phyloP scores from a whole-genome alignment of 2,888 invertebrate species.

The Eilema depressum region DNA sequence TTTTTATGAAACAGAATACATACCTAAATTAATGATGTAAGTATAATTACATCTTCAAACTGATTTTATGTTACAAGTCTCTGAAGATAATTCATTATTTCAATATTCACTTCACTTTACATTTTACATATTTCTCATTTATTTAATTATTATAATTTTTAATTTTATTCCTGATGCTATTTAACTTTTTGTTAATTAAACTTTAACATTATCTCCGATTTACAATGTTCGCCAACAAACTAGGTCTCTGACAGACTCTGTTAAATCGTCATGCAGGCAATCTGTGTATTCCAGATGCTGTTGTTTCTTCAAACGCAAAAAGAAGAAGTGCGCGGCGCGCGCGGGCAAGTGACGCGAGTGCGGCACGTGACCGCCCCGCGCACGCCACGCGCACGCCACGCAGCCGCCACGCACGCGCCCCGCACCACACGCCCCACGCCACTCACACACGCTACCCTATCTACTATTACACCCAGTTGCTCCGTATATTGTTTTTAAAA shows the following conservation, averaged over 20 bases:
- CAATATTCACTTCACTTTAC: not conserved
- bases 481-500: conserved; percentile 24
- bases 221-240: conserved; percentile 19
- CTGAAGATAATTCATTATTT: not conserved
- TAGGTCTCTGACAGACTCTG: conserved; percentile 82
- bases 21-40: not conserved
- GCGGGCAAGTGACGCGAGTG: conserved; percentile 95
- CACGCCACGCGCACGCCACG: conserved; percentile 39
- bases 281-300: conserved; percentile 94
- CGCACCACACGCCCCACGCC: conserved; percentile 24
- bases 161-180: not conserved
- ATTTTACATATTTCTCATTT: not conserved
- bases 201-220: not conserved
- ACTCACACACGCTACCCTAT: conserved; percentile 8
- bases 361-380: conserved; percentile 59
- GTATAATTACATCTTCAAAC: not conserved
- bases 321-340: conserved; percentile 96
- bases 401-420: conserved; percentile 24
- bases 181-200: not conserved
- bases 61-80: not conserved
- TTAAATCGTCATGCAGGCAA: conserved; percentile 86
- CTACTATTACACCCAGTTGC: conserved; percentile 45
- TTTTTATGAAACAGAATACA: too few relatives aligned
- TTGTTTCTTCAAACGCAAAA: conserved; percentile 99
- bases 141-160: not conserved